These are phyloP conservation scores for Tragelaphus imberbis DNA, from an alignment of 2,113 vertebrate species.

Conservation along the genomic window DNA sequence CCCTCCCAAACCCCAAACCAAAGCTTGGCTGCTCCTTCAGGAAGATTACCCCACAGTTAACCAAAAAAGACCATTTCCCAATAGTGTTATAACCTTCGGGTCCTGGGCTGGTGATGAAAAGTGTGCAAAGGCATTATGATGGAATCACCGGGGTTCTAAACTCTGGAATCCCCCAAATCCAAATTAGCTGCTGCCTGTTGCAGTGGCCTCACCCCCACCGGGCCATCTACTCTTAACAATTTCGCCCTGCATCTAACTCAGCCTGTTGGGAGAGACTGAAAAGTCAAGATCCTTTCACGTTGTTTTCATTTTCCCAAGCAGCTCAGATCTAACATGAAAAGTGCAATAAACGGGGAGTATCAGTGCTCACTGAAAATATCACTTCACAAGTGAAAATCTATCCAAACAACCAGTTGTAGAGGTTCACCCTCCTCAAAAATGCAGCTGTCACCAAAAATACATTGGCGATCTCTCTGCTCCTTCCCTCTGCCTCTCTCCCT, in stretches of 20 bases:
- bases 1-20: slow-evolving; percentile 1
- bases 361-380: slow-evolving; percentile 56
- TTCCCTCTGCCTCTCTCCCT: neutral
- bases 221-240: neutral
- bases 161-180: neutral
- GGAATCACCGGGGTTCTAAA: neutral
- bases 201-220: neutral
- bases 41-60: neutral
- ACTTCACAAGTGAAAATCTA: slow-evolving; percentile 61
- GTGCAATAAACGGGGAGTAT: slow-evolving; percentile 51
- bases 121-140: neutral
- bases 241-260: neutral
- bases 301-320: slow-evolving; percentile 45
- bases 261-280: neutral
- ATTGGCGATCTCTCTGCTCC: slow-evolving; percentile 4
- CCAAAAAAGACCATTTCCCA: neutral
- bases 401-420: slow-evolving; percentile 59
- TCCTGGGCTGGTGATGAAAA: neutral
- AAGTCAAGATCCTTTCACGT: slow-evolving; percentile 40
- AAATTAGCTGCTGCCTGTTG: too few species aligned
- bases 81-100: neutral
- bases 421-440: slow-evolving; percentile 59
- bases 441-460: slow-evolving; percentile 70
- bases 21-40: neutral
- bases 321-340: slow-evolving; percentile 52